Evolutionary conservation across 1,140 invertebrate genomes (phyloP).

Genomic region (Oncopeltus fasciatus): DNA sequence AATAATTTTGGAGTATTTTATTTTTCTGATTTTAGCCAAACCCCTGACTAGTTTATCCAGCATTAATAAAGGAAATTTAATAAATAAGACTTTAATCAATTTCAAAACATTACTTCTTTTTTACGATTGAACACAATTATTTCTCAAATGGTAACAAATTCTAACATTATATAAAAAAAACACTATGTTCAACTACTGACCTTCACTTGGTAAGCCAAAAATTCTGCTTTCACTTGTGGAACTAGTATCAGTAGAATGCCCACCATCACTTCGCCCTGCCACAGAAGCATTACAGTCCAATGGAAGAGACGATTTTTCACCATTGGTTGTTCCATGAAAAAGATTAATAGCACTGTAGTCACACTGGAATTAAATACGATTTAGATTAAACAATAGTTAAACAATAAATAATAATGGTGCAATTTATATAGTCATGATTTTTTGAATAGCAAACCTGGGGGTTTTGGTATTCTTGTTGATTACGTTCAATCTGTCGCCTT

Average conservation of each 20-base stretch:
- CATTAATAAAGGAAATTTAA: no score
- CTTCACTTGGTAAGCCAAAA: constrained; percentile 29
- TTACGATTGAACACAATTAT: background rate
- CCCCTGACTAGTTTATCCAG: no score
- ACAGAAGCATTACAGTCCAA: background rate
- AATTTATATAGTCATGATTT: no score
- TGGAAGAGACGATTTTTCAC: constrained; percentile 1
- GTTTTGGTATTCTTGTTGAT: constrained; percentile 16
- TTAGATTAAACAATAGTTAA: background rate
- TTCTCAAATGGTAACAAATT: no score
- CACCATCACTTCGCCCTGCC: constrained; percentile 32
- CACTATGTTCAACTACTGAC: no score
- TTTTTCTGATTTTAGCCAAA: no score
- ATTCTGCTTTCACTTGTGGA: constrained; percentile 32
- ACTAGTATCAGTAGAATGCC: constrained; percentile 37
- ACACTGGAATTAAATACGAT: background rate
- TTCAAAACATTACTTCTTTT: no score
- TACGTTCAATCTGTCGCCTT: constrained; percentile 20
- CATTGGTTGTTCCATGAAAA: background rate
- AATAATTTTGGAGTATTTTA: no score
- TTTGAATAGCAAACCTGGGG: background rate
- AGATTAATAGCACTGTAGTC: background rate
- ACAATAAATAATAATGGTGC: no score
- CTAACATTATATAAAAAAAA: no score
- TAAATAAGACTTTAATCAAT: no score